Percentiles rank a stretch among this genome's conserved stretches.
Conservation (phyloP, 2,797 vertebrate genomes). For the Acanthis flammea region DNA sequence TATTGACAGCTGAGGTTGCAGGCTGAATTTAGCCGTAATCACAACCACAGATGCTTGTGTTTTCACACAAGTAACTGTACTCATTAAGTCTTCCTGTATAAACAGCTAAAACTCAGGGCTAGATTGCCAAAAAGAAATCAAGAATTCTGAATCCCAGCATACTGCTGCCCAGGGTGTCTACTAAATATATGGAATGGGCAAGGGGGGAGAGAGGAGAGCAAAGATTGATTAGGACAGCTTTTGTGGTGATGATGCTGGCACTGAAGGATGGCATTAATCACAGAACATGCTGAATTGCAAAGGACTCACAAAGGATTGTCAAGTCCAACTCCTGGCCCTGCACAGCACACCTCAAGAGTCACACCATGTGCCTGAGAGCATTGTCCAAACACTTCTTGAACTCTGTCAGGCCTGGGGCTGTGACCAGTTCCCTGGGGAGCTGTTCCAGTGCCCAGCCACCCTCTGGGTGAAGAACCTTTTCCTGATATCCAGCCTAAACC, state of each 20-base stretch:
- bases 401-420: neutral
- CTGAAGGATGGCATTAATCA: neutral
- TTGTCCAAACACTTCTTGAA: accelerated
- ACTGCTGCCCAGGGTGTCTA: neutral
- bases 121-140: conserved; percentile 29
- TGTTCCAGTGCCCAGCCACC: accelerated
- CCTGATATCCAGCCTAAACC: accelerated
- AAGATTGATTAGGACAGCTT: neutral
- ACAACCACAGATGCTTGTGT: conserved; percentile 33
- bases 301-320: neutral
- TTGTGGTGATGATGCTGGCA: neutral
- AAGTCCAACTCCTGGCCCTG: neutral
- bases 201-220: neutral
- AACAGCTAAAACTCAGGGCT: conserved; percentile 38
- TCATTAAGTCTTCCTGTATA: conserved; percentile 37
- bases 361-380: neutral
- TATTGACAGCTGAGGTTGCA: conserved; percentile 45
- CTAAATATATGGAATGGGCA: neutral
- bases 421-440: neutral
- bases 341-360: neutral
- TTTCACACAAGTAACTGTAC: conserved; percentile 40
- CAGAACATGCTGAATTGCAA: neutral
- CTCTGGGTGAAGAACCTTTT: neutral
- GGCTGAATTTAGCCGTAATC: conserved; percentile 43
- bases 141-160: neutral